Percentiles rank a stretch among this genome's conserved stretches.
phyloP scores from a whole-genome alignment of 2,113 vertebrate species.

The Bufo bufo region DNA sequence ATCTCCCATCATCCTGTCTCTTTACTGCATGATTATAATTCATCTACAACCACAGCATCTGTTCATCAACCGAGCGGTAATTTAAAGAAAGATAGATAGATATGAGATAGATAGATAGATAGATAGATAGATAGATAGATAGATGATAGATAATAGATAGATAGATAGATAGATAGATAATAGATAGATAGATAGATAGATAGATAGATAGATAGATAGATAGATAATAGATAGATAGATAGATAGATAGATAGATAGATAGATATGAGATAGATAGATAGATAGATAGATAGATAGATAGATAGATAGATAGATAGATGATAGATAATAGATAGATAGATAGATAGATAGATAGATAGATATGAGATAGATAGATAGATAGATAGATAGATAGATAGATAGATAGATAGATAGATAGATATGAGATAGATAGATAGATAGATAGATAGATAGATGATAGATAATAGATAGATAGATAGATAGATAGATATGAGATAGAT shows the following conservation, averaged over 20 bases:
- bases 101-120: too few species aligned
- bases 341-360: slow-evolving; percentile 3
- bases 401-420: background rate
- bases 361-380: too few species aligned
- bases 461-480: background rate
- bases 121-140: too few species aligned
- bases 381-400: too few species aligned
- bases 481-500: background rate
- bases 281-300: background rate
- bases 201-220: background rate
- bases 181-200: background rate
- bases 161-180: too few species aligned
- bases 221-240: background rate
- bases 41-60: background rate
- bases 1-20: background rate
- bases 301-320: too few species aligned
- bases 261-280: background rate
- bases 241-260: background rate
- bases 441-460: background rate
- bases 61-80: too few species aligned
- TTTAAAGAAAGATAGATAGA: too few species aligned
- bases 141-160: too few species aligned
- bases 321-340: background rate
- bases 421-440: background rate
- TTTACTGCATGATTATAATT: background rate